Evolutionary conservation across 2,888 invertebrate genomes (phyloP), one percentile per base, ranked within the genome.

Genomic region (Brenthis daphne): DNA sequence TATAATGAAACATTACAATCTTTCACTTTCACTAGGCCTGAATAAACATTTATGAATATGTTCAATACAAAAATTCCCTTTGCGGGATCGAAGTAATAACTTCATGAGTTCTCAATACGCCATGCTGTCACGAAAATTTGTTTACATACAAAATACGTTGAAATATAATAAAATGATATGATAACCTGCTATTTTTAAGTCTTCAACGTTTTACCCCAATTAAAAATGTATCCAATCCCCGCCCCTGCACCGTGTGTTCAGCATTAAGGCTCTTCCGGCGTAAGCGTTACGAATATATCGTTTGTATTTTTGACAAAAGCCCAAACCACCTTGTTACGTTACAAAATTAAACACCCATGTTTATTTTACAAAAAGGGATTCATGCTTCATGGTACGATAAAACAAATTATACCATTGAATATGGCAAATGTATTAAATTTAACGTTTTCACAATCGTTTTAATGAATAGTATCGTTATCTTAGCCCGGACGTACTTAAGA

Each of bases 251-350:
- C 24, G 50, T 20, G 20, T 24, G 58, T n/a, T 50, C n/a, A n/a
- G 60, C 6, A 50, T 60, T 50, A 60, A n/a, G 16, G 12, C 60
- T 50, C 60, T 60, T 60, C 60, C 70, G 67, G 70, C 56, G 65
- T 55, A 57, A 33, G 56, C 58, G 43, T 66, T 56, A 58, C 67
- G 51, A 60, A 67, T 66, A 63, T 57, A 65, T 63, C 67, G 67
- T 63, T 70, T 66, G 57, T 68, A 66, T 68, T 70, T 72, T 68
- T 66, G 70, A 61, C 70, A 68, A 69, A 72, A 64, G 69, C 64
- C 53, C 29, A 53, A 37, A 67, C 70, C 70, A 47, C 53, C 37
- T 43, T 63, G 61, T 65, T 68, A 50, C 58, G 56, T 68, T 68
- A 65, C 37, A 53, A 60, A 70, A 68, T 65, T 61, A 68, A 68